These are phyloP conservation scores for Acipenser transmontanus DNA, from an alignment of 2,797 vertebrate species.

Conservation along the genomic window DNA sequence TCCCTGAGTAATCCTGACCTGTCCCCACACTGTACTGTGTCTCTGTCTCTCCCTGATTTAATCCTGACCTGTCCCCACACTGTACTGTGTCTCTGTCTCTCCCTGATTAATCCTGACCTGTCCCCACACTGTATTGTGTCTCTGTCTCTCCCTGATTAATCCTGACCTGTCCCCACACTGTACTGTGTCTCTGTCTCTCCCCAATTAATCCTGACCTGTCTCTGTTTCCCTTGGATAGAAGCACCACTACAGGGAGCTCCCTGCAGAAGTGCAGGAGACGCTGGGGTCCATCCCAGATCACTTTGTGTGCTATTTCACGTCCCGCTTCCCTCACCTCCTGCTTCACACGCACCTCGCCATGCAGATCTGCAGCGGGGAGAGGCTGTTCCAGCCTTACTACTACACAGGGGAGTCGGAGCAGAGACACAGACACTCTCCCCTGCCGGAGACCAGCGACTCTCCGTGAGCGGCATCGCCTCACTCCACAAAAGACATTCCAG, in stretches of 20 bases:
- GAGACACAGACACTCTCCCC: conserved; percentile 23
- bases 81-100: too few relatives aligned
- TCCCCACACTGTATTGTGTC: too few relatives aligned
- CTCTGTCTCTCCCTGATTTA: too few relatives aligned
- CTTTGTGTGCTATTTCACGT: conserved; percentile 66
- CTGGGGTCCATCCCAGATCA: conserved; percentile 67
- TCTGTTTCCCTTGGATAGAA: conserved; percentile 45
- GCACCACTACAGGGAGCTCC: conserved; percentile 72
- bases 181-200: too few relatives aligned
- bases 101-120: too few relatives aligned
- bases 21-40: too few relatives aligned
- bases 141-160: too few relatives aligned
- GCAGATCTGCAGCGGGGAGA: conserved; percentile 72
- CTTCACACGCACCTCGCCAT: conserved; percentile 61
- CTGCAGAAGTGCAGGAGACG: conserved; percentile 59
- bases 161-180: too few relatives aligned
- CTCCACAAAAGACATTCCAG: too few relatives aligned
- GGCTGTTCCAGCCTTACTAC: conserved; percentile 89
- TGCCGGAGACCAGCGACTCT: conserved; percentile 5
- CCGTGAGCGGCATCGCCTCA: not conserved
- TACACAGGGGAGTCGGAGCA: conserved; percentile 34
- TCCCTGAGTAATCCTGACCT: too few relatives aligned
- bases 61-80: too few relatives aligned
- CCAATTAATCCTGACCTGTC: not conserved
- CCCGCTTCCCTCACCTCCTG: conserved; percentile 64